A percentile compares a stretch with the other conserved stretches of the same genome.
Conservation (phyloP, 2,888 invertebrate species). For the Mesorhabditis spiculigera region DNA sequence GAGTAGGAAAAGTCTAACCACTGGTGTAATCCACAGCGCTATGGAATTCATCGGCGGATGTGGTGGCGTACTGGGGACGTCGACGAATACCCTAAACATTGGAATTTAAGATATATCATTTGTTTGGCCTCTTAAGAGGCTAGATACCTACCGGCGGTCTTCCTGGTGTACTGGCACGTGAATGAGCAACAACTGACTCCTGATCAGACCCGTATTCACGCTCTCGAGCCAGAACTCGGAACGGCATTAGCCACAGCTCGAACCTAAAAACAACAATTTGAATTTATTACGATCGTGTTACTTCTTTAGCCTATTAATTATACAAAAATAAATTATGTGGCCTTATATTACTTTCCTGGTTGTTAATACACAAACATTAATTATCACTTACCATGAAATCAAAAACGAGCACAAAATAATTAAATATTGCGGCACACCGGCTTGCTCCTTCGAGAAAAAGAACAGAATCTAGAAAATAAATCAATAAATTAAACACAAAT, state of each 20-base stretch:
- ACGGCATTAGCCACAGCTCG: not conserved
- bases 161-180: too few relatives aligned
- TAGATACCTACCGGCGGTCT: too few relatives aligned
- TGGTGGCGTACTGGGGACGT: not conserved
- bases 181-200: too few relatives aligned
- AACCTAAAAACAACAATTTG: not conserved
- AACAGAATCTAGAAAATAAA: not conserved
- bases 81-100: constrained; percentile 1
- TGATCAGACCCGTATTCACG: not conserved
- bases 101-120: not conserved
- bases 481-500: not conserved
- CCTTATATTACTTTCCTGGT: too few relatives aligned
- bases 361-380: too few relatives aligned
- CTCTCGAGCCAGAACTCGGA: not conserved
- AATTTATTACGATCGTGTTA: not conserved
- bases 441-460: constrained; percentile 5
- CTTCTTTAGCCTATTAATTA: too few relatives aligned
- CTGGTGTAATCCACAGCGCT: not conserved
- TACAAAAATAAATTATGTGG: too few relatives aligned
- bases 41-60: not conserved
- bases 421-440: not conserved
- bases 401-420: not conserved
- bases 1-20: not conserved
- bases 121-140: too few relatives aligned
- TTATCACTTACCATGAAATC: not conserved